Evolutionary conservation across 2,888 invertebrate species (phyloP), one percentile per base, ranked within the genome.

Genomic region (Autographa pulchrina): DNA sequence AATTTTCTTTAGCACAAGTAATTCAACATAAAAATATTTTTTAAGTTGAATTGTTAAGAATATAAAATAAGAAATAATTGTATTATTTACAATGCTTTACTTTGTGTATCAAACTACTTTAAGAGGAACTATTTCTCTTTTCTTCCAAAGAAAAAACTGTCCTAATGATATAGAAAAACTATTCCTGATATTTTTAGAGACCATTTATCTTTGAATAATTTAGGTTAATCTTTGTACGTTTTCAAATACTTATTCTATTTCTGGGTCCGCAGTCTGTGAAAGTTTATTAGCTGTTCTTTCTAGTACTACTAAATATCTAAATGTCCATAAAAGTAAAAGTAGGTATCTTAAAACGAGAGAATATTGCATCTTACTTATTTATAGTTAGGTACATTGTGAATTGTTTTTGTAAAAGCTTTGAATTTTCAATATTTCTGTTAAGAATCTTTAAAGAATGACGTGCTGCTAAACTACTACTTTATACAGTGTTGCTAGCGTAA

Each of bases 121-220:
- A n/a, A 48, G 48, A 48, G 7, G 4, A 16, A 7, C 48, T n/a
- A 38, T 38, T 48, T 7, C 48, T 48, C 7, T 48, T 48, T 48
- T n/a, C n/a, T 48, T n/a, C 43, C n/a, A 48, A 48, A 48, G 48
- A 48, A 48, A 7, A 48, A 6, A 38, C n/a, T 48, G 48, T n/a
- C 48, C 48, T 48, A 48, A 48, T 6, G 0, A n/a, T 48, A n/a
- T 18, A 56, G 2, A 13, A 56, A 11, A 54, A 20, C 20, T 56
- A 13, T 48, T 48, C 13, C 54, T 20, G 11, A 56, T 56, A 56
- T 56, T 56, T 56, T 56, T 14, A 20, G 54, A 56, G 25, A 56
- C 54, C 25, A 54, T 56, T 56, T 56, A 56, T 25, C 54, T 56
- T 56, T 25, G 11, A 25, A 56, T 56, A 56, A 18, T 56, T 56